phyloP scores from a whole-genome alignment of 2,113 vertebrate genomes.

The Oceanodroma tethys region DNA sequence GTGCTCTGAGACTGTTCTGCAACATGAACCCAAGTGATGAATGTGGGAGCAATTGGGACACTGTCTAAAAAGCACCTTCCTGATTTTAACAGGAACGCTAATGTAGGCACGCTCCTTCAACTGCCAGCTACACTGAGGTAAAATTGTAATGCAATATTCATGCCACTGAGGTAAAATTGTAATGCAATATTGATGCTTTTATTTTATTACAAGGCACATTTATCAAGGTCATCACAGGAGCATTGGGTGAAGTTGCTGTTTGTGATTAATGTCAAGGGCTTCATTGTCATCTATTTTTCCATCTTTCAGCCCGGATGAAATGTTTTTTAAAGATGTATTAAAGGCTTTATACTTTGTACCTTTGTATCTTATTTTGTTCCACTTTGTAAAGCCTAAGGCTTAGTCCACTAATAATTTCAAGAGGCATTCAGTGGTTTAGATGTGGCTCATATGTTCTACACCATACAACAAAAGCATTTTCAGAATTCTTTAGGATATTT shows the following conservation, averaged over 20 bases:
- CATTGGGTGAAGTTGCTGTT: not conserved
- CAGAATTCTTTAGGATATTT: not conserved
- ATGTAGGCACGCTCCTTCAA: not conserved
- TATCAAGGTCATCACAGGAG: not conserved
- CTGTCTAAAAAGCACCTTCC: not conserved
- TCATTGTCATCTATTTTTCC: not conserved
- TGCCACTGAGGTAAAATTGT: not conserved
- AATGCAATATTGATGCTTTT: not conserved
- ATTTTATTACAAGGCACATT: not conserved
- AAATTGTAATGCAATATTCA: not conserved
- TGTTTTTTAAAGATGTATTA: not conserved
- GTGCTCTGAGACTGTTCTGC: not conserved
- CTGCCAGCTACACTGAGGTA: not conserved
- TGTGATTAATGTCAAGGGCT: not conserved
- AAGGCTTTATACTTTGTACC: not conserved
- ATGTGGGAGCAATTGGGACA: not conserved
- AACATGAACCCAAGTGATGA: not conserved
- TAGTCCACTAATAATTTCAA: not conserved
- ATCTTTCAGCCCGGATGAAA: not conserved
- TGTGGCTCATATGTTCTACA: not conserved
- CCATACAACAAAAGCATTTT: not conserved
- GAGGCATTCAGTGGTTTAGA: not conserved
- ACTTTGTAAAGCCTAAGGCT: not conserved
- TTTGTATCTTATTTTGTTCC: not conserved
- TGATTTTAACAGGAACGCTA: not conserved